Conservation (phyloP, 2,888 invertebrate genomes). For the Acrobeloides nanus region DNA sequence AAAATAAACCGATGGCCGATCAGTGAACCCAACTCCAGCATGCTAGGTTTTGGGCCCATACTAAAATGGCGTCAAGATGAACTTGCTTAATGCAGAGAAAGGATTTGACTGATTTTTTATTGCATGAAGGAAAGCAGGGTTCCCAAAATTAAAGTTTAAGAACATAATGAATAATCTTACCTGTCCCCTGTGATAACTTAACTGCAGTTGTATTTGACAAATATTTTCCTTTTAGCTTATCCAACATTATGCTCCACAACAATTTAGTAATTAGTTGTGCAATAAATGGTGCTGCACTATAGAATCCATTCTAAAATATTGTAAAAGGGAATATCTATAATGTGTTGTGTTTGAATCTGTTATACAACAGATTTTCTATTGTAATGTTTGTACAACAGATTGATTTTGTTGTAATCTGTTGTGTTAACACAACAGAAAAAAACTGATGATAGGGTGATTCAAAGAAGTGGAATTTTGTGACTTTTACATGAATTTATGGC, state of each 20-base stretch:
- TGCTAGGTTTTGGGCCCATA: too few species aligned
- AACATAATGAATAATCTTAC: background rate
- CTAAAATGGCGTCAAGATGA: too few species aligned
- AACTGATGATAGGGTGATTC: background rate
- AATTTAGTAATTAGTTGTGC: constrained; percentile 32
- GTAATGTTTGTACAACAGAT: too few species aligned
- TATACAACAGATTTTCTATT: too few species aligned
- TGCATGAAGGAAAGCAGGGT: too few species aligned
- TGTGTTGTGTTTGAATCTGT: too few species aligned
- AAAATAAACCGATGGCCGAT: too few species aligned
- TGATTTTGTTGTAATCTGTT: too few species aligned
- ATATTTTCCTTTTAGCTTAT: constrained; percentile 22
- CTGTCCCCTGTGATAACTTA: constrained; percentile 30
- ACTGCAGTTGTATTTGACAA: constrained; percentile 27
- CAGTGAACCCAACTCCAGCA: too few species aligned
- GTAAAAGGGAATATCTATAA: background rate
- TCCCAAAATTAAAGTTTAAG: too few species aligned
- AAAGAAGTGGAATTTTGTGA: background rate
- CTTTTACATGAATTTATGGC: background rate
- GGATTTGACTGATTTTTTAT: too few species aligned
- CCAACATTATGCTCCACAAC: constrained; percentile 33
- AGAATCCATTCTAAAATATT: constrained; percentile 37
- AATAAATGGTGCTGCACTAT: constrained; percentile 30
- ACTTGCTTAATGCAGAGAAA: too few species aligned
- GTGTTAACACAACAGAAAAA: background rate